Conservation (phyloP, 2,113 vertebrate species). For the Prietella phreatophila region DNA sequence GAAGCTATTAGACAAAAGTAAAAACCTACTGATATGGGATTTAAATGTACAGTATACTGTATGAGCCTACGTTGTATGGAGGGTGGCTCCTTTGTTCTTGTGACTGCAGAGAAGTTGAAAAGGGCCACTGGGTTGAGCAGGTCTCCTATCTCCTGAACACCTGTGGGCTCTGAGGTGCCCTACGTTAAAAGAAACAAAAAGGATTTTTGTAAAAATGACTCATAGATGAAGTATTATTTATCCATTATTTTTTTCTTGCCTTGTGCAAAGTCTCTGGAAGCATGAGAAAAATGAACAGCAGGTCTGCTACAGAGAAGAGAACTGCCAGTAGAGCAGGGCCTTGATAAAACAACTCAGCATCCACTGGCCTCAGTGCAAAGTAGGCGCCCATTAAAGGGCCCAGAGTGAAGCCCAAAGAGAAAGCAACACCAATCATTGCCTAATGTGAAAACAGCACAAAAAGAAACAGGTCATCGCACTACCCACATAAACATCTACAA, state of each 20-base stretch:
- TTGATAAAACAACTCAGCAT: slow-evolving; percentile 75
- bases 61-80: slow-evolving; percentile 69
- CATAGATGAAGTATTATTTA: background rate
- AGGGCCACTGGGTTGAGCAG: slow-evolving; percentile 86
- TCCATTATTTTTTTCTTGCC: slow-evolving; percentile 70
- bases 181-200: slow-evolving; percentile 53
- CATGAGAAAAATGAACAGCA: slow-evolving; percentile 83
- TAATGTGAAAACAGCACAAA: slow-evolving; percentile 57
- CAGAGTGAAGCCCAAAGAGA: slow-evolving; percentile 92
- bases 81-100: slow-evolving; percentile 72
- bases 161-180: slow-evolving; percentile 73
- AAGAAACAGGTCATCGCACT: background rate
- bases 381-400: slow-evolving; percentile 92
- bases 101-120: slow-evolving; percentile 85
- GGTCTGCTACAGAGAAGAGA: slow-evolving; percentile 75
- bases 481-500: background rate
- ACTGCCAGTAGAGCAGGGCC: slow-evolving; percentile 81
- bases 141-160: slow-evolving; percentile 71
- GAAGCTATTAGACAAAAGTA: background rate
- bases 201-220: slow-evolving; percentile 1
- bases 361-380: slow-evolving; percentile 71
- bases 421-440: slow-evolving; percentile 93
- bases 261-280: slow-evolving; percentile 89
- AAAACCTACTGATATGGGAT: background rate
- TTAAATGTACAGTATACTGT: background rate